These are phyloP conservation scores for Pelmatolapia mariae DNA, from an alignment of 2,113 vertebrate species.

Conservation along the genomic window DNA sequence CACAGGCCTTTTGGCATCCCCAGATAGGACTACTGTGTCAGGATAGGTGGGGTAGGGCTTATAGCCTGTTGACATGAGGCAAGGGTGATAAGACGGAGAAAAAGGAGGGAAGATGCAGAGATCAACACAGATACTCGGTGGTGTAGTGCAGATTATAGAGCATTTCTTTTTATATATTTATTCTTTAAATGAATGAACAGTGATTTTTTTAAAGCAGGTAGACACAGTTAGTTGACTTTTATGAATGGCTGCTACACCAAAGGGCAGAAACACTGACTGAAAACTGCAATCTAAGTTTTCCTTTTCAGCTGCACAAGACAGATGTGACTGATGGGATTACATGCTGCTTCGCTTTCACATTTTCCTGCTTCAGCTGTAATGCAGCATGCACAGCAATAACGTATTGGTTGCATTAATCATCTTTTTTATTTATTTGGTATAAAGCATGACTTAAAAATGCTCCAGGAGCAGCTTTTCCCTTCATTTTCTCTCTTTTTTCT, in stretches of 20 bases:
- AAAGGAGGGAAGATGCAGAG: slow-evolving; percentile 17
- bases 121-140: not conserved
- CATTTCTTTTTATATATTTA: not conserved
- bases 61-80: not conserved
- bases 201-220: not conserved
- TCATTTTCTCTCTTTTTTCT: not conserved
- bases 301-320: not conserved
- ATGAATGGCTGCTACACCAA: not conserved
- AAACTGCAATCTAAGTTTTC: not conserved
- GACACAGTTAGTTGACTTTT: not conserved
- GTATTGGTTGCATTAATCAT: not conserved
- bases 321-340: not conserved
- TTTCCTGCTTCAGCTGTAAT: not conserved
- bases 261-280: not conserved
- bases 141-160: not conserved
- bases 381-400: not conserved
- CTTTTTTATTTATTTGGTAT: not conserved
- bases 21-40: slow-evolving; percentile 10
- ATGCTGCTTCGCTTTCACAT: not conserved
- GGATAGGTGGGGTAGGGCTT: slow-evolving; percentile 29
- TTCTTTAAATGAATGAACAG: not conserved
- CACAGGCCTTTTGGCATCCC: not conserved
- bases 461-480: not conserved
- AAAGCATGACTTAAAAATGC: not conserved
- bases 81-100: slow-evolving; percentile 16